Base-by-base conservation (phyloP, 2,888 invertebrate genomes). In the Patella ulyssiponensis region DNA sequence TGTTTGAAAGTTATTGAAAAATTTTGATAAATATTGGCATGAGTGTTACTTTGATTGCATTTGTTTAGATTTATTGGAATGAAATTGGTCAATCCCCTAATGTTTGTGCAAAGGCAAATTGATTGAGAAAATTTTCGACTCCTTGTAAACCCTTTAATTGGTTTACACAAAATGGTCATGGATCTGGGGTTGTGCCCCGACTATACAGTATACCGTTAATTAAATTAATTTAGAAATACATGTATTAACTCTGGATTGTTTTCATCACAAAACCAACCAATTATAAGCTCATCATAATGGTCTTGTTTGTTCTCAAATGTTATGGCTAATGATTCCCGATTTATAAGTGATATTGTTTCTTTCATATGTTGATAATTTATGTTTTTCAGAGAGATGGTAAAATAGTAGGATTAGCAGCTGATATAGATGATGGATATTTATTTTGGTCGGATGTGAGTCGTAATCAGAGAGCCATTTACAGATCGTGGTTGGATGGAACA, bases 391-490 rank as follows among this genome's bases (percentile, higher is more conserved):
- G 74, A 69, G 80, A 76, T 15, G 84, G 83, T 0, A 75, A 81
- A 33, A 86, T 86, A 9, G 79, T 85, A n/a, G 88, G 87, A 1
- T 77, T 88, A 54, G 86, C 86, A 0, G 84, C 81, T 12, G 87
- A 87, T 76, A 80, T 85, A 12, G 82, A 83, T 23, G 79, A 81
- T 23, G 81, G 82, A 11, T 75, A 77, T 51, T 76, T 88, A 17
- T 88, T 87, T 81, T 88, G 87, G 86, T 86, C 87, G 0, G 87
- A 88, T 75, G 82, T 84, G 69, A 86, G 85, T 23, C 15, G 75
- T 14, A 81, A 79, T 20, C 81, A 83, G 23, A 77, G 79, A 14
- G 86, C 86, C 20, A 86, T 88, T 64, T 87, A 85, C 77, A 82
- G 81, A 27, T 81, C 85, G 9, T 79, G 82, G 72, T 77, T 86